Base-by-base conservation (phyloP, 37 sponge, comb jelly and placozoan species). In the Halisarca cf. caerulea region DNA sequence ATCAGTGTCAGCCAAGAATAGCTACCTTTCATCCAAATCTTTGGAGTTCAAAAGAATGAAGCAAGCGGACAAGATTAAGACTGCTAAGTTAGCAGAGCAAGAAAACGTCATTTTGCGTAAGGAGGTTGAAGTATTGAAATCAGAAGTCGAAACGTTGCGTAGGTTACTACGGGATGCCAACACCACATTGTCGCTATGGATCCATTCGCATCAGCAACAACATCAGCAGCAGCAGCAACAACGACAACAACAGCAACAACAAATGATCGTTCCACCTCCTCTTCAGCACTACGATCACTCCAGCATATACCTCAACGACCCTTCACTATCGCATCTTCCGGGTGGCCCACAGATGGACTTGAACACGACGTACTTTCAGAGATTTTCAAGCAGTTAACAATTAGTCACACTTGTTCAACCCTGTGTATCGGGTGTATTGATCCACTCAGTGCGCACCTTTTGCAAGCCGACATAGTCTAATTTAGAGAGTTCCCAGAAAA, bases 151-250 rank as follows among this genome's bases (percentile, higher is more conserved):
- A 51, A 92, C 88, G 39, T 60, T 92, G n/a, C 59, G 92, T 33
- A 81, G 88, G 39, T 37, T 92, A 35, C 72, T 92, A 18, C 84
- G 82, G 40, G 92, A 92, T 81, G 88, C 92, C 0, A 92, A 92
- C 24, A 88, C 85, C 85, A 92, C 92, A 24, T 59, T 92, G 15
- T 88, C 92, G 4, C 59, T 88, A 24, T 92, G 92, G 92, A 92
- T 91, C 30, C 40, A 85, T 72, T 85, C 91, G 9, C 84, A 80
- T 43, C 91, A 91, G 59, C 59, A 87, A 33, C 68, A 84, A 62
- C 88, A 91, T 51, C 84, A 84, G 23, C 36, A 41, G 18, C 51
- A 47, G 11, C 91, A 91, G 41, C 59, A 87, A 32, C 88, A 87
- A 27, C 91, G 85, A 58, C 84, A 87, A 85, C 85, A 87, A 0